Percentiles rank a stretch among this genome's conserved stretches.
These are phyloP conservation scores for Drosophila tropicalis DNA, from an alignment of 1,140 invertebrate species.

Conservation along the genomic window DNA sequence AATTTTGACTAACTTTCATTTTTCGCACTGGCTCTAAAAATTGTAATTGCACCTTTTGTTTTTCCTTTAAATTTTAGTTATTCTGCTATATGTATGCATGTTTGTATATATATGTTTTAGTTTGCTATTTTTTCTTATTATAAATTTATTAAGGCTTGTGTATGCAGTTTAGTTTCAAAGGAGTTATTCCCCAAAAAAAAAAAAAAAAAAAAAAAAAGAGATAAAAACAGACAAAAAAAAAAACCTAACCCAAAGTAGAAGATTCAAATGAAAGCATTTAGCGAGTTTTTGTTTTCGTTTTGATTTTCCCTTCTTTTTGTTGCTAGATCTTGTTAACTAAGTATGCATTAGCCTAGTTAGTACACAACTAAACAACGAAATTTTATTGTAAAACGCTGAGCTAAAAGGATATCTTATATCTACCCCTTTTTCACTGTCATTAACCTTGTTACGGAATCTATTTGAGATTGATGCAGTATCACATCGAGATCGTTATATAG, in stretches of 20 bases:
- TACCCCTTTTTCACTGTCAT: no score
- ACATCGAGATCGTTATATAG: neutral
- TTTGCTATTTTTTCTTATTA: slow-evolving; percentile 41
- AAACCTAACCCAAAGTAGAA: neutral
- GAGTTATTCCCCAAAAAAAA: slow-evolving; percentile 16
- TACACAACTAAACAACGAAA: neutral
- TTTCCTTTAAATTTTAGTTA: slow-evolving; percentile 36
- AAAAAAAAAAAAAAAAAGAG: slow-evolving; percentile 19
- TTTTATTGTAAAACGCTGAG: no score
- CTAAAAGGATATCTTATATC: no score
- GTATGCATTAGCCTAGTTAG: neutral
- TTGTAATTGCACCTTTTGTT: slow-evolving; percentile 72
- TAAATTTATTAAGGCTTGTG: slow-evolving; percentile 67
- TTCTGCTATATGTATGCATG: slow-evolving; percentile 31
- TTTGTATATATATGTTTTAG: slow-evolving; percentile 31
- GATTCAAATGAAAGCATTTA: slow-evolving; percentile 5
- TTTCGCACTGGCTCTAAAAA: slow-evolving; percentile 59
- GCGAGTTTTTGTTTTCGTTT: slow-evolving; percentile 22
- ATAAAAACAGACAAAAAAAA: no score
- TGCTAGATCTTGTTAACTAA: neutral
- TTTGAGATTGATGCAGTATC: neutral
- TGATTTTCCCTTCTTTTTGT: neutral
- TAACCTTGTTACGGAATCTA: no score
- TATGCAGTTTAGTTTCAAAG: slow-evolving; percentile 57
- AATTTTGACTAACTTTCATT: slow-evolving; percentile 58